Evolutionary conservation across 2,113 vertebrate species (phyloP), one percentile per base, ranked within the genome.

Genomic region (Brachyistius frenatus): DNA sequence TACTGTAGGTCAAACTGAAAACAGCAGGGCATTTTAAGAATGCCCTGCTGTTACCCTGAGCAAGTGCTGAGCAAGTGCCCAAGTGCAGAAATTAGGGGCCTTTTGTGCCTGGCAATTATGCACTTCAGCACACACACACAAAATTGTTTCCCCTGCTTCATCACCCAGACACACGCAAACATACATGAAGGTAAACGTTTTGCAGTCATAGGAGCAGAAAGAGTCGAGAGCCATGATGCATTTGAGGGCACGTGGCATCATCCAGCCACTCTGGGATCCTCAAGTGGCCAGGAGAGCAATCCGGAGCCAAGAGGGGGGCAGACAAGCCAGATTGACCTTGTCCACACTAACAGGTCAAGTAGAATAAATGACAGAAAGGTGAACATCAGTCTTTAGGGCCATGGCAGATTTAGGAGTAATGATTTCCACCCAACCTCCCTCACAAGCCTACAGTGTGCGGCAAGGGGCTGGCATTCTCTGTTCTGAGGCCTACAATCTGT

Each of bases 281-380:
- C 65, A 66, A 80, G 83, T 71, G 86, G 66, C 57, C 71, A 15
- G 54, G 32, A 77, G 78, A 86, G 76, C 78, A 81, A 86, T 88
- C 70, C 57, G 53, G 69, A 82, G 56, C 39, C 64, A 49, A 16
- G 32, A 50, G 66, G 65, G 76, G 66, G 49, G 80, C 35, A 57
- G 66, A 57, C 68, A n/a, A 72, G 78, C 65, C 68, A 80, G 84
- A 88, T 56, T 90, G 84, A 90, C 88, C 88, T 90, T 85, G 84
- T 88, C 74, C 69, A 68, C n/a, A 0, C 50, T 3, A 65, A 77
- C 77, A 86, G 80, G 69, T 80, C 63, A 39, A 72, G 70, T 49
- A 56, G 73, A 83, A 89, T 69, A 86, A 80, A 86, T 74, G 77
- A 70, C 56, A 72, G 70, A 66, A 65, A 57, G 78, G 73, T 80